Evolutionary conservation across 2,888 invertebrate species (phyloP), one percentile per base, ranked within the genome.

Genomic region (Myopa tessellatipennis): DNA sequence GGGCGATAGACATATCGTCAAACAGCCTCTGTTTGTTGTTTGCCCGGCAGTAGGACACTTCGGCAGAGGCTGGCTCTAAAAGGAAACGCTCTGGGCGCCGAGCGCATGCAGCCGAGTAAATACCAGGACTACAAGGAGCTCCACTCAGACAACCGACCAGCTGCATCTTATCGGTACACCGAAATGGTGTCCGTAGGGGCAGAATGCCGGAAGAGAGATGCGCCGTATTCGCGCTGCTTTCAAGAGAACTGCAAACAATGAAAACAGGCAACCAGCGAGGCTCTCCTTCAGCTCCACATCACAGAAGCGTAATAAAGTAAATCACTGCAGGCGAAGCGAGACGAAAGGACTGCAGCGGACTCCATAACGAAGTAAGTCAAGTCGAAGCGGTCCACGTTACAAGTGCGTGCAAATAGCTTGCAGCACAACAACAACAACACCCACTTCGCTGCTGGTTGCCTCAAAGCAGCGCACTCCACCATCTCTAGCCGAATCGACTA

Each of bases 111-210:
- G 45, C 45, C 6, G 45, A 45, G 45, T 45, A 45, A 45, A 45
- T 73, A 60, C 72, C 55, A 55, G 38, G 34, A 52, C 14, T 67
- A 58, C 26, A 68, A 16, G 63, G 36, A 60, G 74, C 74, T 52
- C 65, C 74, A 65, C 74, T 65, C 38, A 58, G 34, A 8, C 38
- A 58, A 58, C 58, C 75, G 18, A 58, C 10, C 68, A 63, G 68
- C 75, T 38, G 74, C 74, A 45, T 60, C 69, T 75, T 75, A 75
- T 60, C 68, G 75, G 75, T 69, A 14, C 26, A 60, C 75, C 75
- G 50, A 69, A 26, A 60, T 69, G 58, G 68, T 12, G 16, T 75
- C 69, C 75, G 68, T 4, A 18, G 38, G 55, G 50, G 50, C 52
- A 63, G 18, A 36, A 65, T 50, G 74, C 63, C 74, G 52, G 34